phyloP scores from a whole-genome alignment of 2,888 invertebrate genomes.

The Crematogaster levior region DNA sequence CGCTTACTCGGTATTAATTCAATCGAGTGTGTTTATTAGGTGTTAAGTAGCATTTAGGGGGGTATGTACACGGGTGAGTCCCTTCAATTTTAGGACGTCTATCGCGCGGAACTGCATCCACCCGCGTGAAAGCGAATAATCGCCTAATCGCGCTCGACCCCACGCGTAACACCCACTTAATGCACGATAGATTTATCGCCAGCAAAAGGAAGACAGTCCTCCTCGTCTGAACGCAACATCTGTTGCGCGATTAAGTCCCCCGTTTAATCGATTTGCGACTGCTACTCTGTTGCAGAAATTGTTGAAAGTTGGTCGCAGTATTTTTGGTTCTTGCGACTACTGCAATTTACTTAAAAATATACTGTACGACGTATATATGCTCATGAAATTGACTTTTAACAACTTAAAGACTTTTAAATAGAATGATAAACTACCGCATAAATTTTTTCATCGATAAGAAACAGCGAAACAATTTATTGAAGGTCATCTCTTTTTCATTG shows the following conservation, averaged over 20 bases:
- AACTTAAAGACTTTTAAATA: conserved; percentile 3
- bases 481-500: neutral
- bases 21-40: conserved; percentile 56
- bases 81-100: conserved; percentile 21
- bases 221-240: conserved; percentile 59
- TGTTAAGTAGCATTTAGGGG: conserved; percentile 42
- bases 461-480: neutral
- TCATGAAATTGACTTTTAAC: conserved; percentile 5
- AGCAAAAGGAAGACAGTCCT: conserved; percentile 48
- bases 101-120: conserved; percentile 38
- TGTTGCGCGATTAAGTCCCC: conserved; percentile 52
- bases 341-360: conserved; percentile 1
- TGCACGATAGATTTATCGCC: conserved; percentile 57
- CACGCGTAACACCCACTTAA: conserved; percentile 65
- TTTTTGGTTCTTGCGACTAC: neutral
- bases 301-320: neutral
- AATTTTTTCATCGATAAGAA: neutral
- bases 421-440: conserved; percentile 16
- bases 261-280: conserved; percentile 40
- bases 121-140: conserved; percentile 60
- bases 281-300: conserved; percentile 44
- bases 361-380: neutral
- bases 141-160: conserved; percentile 59
- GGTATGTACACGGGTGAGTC: neutral
- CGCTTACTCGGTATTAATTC: conserved; percentile 51